Conservation (phyloP, 2,797 vertebrate genomes). For the Uromys caudimaculatus region DNA sequence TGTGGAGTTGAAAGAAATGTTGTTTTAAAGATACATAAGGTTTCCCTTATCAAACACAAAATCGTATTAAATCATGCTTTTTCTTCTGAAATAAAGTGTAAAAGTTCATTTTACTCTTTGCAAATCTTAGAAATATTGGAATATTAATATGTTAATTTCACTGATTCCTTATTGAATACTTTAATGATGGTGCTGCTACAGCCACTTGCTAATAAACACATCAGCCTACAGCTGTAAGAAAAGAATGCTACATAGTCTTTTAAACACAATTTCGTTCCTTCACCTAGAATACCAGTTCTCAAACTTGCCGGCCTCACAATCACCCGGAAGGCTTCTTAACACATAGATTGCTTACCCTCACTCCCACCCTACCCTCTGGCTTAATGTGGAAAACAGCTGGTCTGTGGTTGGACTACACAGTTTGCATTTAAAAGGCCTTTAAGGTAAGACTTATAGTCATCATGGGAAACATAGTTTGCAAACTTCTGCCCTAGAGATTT, state of each 20-base stretch:
- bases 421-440: slow-evolving; percentile 21
- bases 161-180: slow-evolving; percentile 57
- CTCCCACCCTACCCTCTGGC: too few species aligned
- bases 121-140: slow-evolving; percentile 60
- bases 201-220: slow-evolving; percentile 40
- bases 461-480: background rate
- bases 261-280: slow-evolving; percentile 43
- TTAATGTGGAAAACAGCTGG: slow-evolving; percentile 18
- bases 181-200: slow-evolving; percentile 50
- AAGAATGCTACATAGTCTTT: slow-evolving; percentile 20
- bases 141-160: slow-evolving; percentile 64
- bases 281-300: background rate
- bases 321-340: slow-evolving; percentile 24
- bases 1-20: slow-evolving; percentile 52
- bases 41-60: slow-evolving; percentile 38
- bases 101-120: slow-evolving; percentile 35
- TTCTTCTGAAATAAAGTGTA: background rate
- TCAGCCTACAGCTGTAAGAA: slow-evolving; percentile 36
- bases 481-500: slow-evolving; percentile 31
- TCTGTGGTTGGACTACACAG: background rate
- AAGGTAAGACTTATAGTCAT: background rate
- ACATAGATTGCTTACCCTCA: background rate
- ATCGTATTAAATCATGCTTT: slow-evolving; percentile 48
- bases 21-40: slow-evolving; percentile 1
- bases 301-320: slow-evolving; percentile 37